Evolutionary conservation across 2,113 vertebrate genomes (phyloP).

Genomic region (Cyanistes caeruleus): DNA sequence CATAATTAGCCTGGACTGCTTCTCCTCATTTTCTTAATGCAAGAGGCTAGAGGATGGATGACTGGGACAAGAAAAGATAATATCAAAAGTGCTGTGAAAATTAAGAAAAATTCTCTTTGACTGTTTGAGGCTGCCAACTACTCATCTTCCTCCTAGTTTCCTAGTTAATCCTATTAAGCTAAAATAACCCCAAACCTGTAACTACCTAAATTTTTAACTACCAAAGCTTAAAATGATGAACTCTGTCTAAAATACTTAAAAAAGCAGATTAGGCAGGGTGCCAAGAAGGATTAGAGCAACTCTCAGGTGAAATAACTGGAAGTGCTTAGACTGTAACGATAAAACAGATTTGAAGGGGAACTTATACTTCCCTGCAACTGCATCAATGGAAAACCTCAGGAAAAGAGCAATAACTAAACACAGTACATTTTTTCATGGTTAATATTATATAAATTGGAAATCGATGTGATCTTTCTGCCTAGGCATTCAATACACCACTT

Average conservation of each 20-base stretch:
- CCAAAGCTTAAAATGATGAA: neutral
- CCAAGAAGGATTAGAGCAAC: neutral
- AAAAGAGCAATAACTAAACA: neutral
- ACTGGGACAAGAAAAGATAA: neutral
- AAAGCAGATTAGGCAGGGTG: neutral
- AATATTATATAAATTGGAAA: neutral
- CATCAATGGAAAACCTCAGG: neutral
- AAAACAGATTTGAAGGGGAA: neutral
- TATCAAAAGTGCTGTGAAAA: neutral
- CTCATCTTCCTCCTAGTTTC: neutral
- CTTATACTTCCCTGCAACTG: neutral
- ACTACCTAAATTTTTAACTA: neutral
- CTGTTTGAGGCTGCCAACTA: neutral
- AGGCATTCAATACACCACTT: neutral
- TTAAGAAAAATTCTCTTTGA: neutral
- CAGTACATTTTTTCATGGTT: neutral
- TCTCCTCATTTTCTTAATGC: neutral
- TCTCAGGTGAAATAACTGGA: neutral
- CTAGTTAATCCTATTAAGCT: neutral
- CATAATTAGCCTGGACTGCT: neutral
- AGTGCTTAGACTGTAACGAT: neutral
- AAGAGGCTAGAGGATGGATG: neutral
- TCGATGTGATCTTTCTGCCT: neutral
- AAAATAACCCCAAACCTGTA: neutral
- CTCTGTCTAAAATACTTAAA: neutral